These are phyloP conservation scores for Sylvia borin DNA, from an alignment of 2,797 vertebrate species.

Conservation along the genomic window DNA sequence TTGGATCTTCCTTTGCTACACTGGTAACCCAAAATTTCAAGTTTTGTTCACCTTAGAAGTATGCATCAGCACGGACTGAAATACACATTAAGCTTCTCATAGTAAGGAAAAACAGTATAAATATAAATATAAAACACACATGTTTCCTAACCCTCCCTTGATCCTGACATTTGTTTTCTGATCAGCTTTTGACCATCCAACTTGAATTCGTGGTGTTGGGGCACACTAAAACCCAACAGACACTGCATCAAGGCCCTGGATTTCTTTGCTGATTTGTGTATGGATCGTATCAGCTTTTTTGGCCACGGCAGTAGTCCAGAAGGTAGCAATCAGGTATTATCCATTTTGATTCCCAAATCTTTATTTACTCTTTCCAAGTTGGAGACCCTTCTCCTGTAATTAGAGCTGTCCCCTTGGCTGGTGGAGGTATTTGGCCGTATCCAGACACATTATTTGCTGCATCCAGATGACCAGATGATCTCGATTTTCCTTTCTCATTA, in stretches of 20 bases:
- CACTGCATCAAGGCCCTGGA: not conserved
- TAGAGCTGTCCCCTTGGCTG: constrained; percentile 28
- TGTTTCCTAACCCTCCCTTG: not conserved
- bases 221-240: not conserved
- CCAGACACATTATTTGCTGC: not conserved
- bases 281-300: not conserved
- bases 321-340: constrained; percentile 41
- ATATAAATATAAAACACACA: not conserved
- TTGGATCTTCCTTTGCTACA: not conserved
- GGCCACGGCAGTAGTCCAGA: constrained; percentile 22
- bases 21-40: not conserved
- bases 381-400: constrained; percentile 27
- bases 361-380: constrained; percentile 18
- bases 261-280: not conserved
- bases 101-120: not conserved
- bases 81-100: not conserved
- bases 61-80: not conserved
- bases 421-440: not conserved
- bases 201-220: not conserved
- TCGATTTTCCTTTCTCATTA: constrained; percentile 47
- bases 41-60: not conserved
- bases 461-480: constrained; percentile 37
- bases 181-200: not conserved
- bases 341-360: not conserved
- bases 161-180: not conserved